Base-by-base conservation (phyloP, 2,888 invertebrate genomes). In the Synergus gifuensis region DNA sequence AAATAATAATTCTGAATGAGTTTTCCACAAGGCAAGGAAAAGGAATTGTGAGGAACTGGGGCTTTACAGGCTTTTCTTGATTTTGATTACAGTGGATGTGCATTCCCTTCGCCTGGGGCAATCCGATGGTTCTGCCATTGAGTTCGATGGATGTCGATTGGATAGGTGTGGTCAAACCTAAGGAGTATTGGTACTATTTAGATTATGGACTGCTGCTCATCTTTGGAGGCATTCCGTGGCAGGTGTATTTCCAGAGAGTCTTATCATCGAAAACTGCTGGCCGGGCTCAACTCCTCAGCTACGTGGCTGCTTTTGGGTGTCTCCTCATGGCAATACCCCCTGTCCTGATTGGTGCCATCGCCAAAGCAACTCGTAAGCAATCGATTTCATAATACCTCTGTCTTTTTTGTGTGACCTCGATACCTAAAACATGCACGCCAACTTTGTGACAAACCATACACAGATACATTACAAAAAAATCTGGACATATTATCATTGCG, bases 191-290 rank as follows among this genome's bases (percentile, higher is more conserved):
- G 94, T 96, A 94, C 87, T 99, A 98, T 91, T 88, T 97, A 76
- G 99, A 99, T 93, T 96, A 97, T 87, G 98, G 97, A 14, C 93
- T 99, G 86, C 93, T 99, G 87, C 94, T 99, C 80, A 93, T 98
- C 73, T 98, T 99, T 89, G 99, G 99, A 22, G 99, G 99, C 64
- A 98, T 99, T 87, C 99, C 99, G 0, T 99, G 99, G 98, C 92
- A 97, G 95, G 99, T 99, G 46, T 99, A 99, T 92, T 99, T 99
- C 93, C 99, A 99, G 94, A 95, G 99, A 63, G 99, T 99, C 77
- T 93, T 99, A 88, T 99, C 99, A 82, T 98, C 98, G 89, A 98
- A 98, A 94, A 97, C 98, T 0, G 98, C 99, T 0, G 95, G 95
- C 9, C 95, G 98, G 78, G 99, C 99, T 63, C 98, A 99, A 93